Evolutionary conservation across 2,888 invertebrate species (phyloP).

Genomic region (Ramazzottius varieornatus): DNA sequence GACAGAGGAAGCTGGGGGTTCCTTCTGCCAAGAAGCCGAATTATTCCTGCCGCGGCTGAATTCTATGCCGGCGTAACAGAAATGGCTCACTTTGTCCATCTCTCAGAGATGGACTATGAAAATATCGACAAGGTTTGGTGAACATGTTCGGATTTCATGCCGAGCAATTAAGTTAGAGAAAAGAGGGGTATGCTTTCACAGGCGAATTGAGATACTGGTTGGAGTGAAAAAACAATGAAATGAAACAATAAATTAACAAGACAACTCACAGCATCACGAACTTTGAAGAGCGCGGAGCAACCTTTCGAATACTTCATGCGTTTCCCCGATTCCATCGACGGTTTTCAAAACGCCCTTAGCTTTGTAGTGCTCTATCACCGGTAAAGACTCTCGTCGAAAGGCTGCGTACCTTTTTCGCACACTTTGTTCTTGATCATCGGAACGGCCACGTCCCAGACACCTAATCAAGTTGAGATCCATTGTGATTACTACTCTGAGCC

Average conservation of each 20-base stretch:
- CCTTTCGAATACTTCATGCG: too few relatives aligned
- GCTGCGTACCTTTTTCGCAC: not conserved
- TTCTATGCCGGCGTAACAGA: not conserved
- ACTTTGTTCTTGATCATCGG: not conserved
- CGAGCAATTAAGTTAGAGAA: too few relatives aligned
- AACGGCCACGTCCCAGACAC: not conserved
- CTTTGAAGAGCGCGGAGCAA: too few relatives aligned
- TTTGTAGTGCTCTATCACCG: not conserved
- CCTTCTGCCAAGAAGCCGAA: not conserved
- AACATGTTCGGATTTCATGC: too few relatives aligned
- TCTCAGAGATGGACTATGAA: not conserved
- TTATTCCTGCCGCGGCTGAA: not conserved
- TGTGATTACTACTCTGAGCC: too few relatives aligned
- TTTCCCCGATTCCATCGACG: too few relatives aligned
- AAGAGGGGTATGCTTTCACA: too few relatives aligned
- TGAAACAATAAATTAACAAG: too few relatives aligned
- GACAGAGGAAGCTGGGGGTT: not conserved
- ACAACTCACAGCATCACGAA: too few relatives aligned
- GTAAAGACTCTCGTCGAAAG: not conserved
- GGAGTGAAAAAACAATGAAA: too few relatives aligned
- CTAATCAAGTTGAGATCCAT: not conserved
- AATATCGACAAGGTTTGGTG: too few relatives aligned
- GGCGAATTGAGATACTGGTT: too few relatives aligned
- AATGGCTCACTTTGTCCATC: not conserved
- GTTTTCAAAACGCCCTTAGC: not conserved